Conservation (phyloP, 2,888 invertebrate genomes). For the Cloeon dipterum region DNA sequence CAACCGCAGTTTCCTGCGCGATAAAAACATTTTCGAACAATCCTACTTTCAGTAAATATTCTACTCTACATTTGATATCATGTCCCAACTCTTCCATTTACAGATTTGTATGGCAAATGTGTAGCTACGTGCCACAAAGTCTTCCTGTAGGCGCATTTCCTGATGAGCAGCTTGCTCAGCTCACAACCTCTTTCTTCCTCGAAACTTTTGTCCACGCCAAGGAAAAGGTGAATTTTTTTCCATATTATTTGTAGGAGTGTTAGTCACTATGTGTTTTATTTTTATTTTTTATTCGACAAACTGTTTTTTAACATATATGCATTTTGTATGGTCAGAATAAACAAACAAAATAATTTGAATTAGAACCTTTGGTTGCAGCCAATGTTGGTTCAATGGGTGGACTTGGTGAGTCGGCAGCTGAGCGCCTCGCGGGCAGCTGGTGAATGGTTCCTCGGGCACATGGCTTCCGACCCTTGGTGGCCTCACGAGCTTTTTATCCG, state of each 20-base stretch:
- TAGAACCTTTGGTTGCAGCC: constrained; percentile 28
- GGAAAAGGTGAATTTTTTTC: constrained; percentile 50
- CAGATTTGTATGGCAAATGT: constrained; percentile 93
- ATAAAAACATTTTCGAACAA: constrained; percentile 89
- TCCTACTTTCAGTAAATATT: constrained; percentile 80
- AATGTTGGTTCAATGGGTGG: constrained; percentile 93
- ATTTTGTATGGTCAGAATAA: too few relatives aligned
- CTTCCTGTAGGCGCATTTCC: constrained; percentile 54
- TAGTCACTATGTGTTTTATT: constrained; percentile 2
- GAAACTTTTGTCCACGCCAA: constrained; percentile 94
- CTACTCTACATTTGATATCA: too few relatives aligned
- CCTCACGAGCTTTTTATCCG: constrained; percentile 84
- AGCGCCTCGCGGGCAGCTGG: constrained; percentile 75
- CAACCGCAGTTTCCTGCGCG: constrained; percentile 84
- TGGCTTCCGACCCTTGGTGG: constrained; percentile 91
- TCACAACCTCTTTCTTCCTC: constrained; percentile 84
- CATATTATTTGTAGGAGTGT: constrained; percentile 4
- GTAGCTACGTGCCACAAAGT: constrained; percentile 80
- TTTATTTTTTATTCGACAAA: constrained; percentile 6
- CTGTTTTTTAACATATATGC: background rate
- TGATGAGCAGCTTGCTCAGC: constrained; percentile 61
- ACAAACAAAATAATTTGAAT: background rate
- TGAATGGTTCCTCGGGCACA: constrained; percentile 79
- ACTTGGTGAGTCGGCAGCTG: constrained; percentile 81
- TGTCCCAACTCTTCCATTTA: background rate